phyloP scores from a whole-genome alignment of 1,140 invertebrate species.

The Tetragonula clypearis region DNA sequence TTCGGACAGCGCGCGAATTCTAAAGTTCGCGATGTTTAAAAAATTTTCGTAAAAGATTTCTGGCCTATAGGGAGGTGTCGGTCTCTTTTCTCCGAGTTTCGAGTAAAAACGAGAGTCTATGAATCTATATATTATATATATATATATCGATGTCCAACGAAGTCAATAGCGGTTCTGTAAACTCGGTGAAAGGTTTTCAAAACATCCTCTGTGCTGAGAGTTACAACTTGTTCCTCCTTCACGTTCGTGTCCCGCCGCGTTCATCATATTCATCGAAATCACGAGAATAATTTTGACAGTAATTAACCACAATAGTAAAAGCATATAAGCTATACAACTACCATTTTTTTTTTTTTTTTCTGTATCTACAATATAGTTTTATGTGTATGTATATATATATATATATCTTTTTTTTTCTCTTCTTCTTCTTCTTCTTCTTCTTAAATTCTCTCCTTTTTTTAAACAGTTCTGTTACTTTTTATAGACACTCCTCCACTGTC shows the following conservation, averaged over 20 bases:
- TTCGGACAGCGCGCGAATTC: constrained; percentile 19
- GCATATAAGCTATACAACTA: constrained; percentile 81
- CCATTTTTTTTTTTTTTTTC: constrained; percentile 61
- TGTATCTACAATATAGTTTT: constrained; percentile 82
- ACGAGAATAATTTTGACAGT: constrained; percentile 74
- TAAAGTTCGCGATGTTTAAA: constrained; percentile 24
- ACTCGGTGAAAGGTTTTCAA: background rate
- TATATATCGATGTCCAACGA: constrained; percentile 49
- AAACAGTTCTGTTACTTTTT: constrained; percentile 44
- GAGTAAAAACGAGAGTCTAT: constrained; percentile 48
- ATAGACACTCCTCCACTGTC: constrained; percentile 48
- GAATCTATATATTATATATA: constrained; percentile 14
- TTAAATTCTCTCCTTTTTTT: constrained; percentile 32
- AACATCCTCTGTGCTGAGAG: constrained; percentile 14
- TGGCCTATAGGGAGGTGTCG: constrained; percentile 2
- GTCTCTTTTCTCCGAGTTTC: background rate
- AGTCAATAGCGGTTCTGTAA: constrained; percentile 29
- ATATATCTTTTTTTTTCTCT: constrained; percentile 41
- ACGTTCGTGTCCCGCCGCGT: constrained; percentile 13
- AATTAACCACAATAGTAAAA: constrained; percentile 80
- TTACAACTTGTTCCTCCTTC: background rate
- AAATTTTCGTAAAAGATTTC: constrained; percentile 41
- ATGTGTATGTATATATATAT: constrained; percentile 67
- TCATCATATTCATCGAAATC: constrained; percentile 50
- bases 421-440: constrained; percentile 16